Evolutionary conservation across 1,140 invertebrate genomes (phyloP).

Genomic region (Patella vulgata): DNA sequence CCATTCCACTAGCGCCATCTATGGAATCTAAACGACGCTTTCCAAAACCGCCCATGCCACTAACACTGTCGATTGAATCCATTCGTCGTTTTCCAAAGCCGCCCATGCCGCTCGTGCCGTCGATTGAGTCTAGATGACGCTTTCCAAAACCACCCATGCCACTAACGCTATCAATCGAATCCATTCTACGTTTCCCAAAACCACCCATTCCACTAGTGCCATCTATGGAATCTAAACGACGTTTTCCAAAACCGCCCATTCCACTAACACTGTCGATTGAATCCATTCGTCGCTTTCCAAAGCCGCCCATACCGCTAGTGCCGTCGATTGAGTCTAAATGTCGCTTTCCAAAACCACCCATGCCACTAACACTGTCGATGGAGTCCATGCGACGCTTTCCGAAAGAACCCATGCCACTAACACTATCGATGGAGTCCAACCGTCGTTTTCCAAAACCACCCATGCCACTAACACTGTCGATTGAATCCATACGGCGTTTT

Average conservation of each 20-base stretch:
- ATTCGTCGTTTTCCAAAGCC: constrained; percentile 4
- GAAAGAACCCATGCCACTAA: too few relatives aligned
- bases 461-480: constrained; percentile 4
- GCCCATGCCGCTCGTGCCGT: not conserved
- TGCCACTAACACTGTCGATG: not conserved
- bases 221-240: constrained; percentile 12
- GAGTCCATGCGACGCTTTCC: not conserved
- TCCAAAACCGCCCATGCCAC: constrained; percentile 6
- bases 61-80: constrained; percentile 4
- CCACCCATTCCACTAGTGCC: constrained; percentile 1
- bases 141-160: constrained; percentile 15
- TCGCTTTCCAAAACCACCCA: constrained; percentile 14
- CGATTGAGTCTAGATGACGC: constrained; percentile 1
- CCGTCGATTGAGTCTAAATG: not conserved
- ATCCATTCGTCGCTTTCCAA: constrained; percentile 7
- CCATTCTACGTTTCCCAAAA: constrained; percentile 4
- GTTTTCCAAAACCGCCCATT: constrained; percentile 8
- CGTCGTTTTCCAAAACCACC: constrained; percentile 21
- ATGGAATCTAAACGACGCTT: constrained; percentile 19
- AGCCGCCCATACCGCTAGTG: not conserved
- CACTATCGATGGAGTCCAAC: constrained; percentile 13
- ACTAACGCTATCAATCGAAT: constrained; percentile 3
- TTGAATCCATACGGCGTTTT: constrained; percentile 25
- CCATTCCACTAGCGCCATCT: not conserved
- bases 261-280: constrained; percentile 1